Base-by-base conservation (phyloP, 2,113 vertebrate genomes). In the Corydoras maculifer region DNA sequence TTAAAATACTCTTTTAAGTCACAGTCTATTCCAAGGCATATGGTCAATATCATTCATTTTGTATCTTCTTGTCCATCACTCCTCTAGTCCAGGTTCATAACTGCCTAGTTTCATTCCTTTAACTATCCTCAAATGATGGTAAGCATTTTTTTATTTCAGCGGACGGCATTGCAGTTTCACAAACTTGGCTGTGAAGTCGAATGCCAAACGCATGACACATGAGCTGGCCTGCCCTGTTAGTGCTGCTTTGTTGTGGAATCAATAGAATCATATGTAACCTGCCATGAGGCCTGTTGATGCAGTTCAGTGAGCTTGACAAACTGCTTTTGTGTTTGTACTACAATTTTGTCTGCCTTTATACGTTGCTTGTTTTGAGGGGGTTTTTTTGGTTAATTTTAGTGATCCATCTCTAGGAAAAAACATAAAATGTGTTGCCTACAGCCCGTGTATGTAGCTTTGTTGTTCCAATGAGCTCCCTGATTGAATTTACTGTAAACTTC, bases 381-480 rank as follows among this genome's bases (percentile, higher is more conserved):
- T 12, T 14, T 53, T 2, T 53, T 11, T 53, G 2, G 3, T 53
- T 51, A 8, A 54, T 66, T 50, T 25, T 32, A 10, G 25, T 59
- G 7, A 29, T 32, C 8, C 8, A 30, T 48, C 35, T 43, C 35
- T 43, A 43, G 35, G 35, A 43, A 5, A 43, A 43, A 43, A 2
- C 7, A 13, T 15, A 31, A 15, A n/a, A 9, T 9, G 57, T 25
- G 58, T 25, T 58, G 49, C 3, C 60, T 66, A 54, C 5, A 25
- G 60, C 32, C 50, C 54, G 11, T 71, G 48, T 68, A 48, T 35
- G 13, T 48, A 49, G 9, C 53, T 5, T 48, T 63, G 71, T 79
- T 67, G 71, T 79, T 80, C 76, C 80, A 76, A 58, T 73, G 76
- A 74, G 74, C 80, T 80, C 73, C 70, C 66, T 8, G n/a, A n/a